These are phyloP conservation scores for Agonum fuliginosum DNA, from an alignment of 2,888 invertebrate species.

Conservation along the genomic window DNA sequence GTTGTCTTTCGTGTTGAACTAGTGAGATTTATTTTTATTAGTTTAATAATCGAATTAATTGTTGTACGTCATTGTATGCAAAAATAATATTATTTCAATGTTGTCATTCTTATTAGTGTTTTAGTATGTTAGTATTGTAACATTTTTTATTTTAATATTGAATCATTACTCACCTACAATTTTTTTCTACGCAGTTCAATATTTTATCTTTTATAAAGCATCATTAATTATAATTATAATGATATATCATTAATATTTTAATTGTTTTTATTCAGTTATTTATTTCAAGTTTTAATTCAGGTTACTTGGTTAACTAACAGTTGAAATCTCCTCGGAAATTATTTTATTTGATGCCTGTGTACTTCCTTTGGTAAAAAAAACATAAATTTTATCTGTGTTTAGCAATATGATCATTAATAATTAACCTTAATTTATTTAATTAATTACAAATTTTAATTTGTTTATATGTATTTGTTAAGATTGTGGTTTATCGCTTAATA, in stretches of 20 bases:
- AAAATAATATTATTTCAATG: slow-evolving; percentile 21
- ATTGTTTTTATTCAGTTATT: neutral
- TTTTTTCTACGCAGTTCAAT: too few relatives aligned
- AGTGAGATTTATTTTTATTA: slow-evolving; percentile 10
- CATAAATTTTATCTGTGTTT: neutral
- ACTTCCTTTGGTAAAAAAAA: slow-evolving; percentile 9
- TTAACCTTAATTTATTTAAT: slow-evolving; percentile 21
- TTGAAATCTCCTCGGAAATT: slow-evolving; percentile 15
- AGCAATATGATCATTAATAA: slow-evolving; percentile 10
- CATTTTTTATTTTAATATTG: slow-evolving; percentile 14
- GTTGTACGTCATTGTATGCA: slow-evolving; percentile 26
- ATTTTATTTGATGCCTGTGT: neutral
- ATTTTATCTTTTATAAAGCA: neutral
- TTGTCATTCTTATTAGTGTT: slow-evolving; percentile 14
- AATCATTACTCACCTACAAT: too few relatives aligned
- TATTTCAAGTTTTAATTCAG: neutral
- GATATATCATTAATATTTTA: neutral
- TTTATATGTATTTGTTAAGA: slow-evolving; percentile 6
- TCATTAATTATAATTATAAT: slow-evolving; percentile 29
- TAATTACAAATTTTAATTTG: slow-evolving; percentile 17
- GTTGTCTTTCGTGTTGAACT: neutral
- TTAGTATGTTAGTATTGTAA: neutral
- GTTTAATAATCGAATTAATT: slow-evolving; percentile 13
- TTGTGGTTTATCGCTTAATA: neutral
- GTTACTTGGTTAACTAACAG: neutral